Conservation (phyloP, 2,113 vertebrate genomes). For the Chrysochloris asiatica region DNA sequence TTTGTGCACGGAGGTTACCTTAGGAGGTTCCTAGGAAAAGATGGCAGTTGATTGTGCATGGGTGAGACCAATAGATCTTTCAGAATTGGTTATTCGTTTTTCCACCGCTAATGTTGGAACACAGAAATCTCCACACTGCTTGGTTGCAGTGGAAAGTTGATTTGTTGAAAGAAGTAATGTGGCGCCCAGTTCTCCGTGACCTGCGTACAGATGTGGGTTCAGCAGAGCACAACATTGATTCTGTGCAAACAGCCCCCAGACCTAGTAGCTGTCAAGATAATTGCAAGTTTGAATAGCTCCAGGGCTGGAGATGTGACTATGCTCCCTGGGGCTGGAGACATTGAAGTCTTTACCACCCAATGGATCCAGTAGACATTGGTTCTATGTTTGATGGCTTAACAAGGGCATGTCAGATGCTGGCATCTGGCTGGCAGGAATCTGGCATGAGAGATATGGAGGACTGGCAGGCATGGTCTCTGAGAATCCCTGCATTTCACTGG, state of each 20-base stretch:
- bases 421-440: background rate
- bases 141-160: constrained; percentile 49
- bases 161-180: constrained; percentile 57
- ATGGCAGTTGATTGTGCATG: constrained; percentile 44
- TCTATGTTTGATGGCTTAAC: background rate
- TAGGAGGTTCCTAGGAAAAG: constrained; percentile 53
- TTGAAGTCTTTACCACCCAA: too few relatives aligned
- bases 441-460: background rate
- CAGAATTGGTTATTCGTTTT: constrained; percentile 51
- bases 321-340: fast-evolving
- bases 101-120: constrained; percentile 9
- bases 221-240: fast-evolving
- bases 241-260: background rate
- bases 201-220: background rate
- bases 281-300: too few relatives aligned
- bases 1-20: constrained; percentile 1
- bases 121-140: constrained; percentile 40
- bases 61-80: constrained; percentile 63
- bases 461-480: background rate
- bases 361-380: too few relatives aligned
- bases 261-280: fast-evolving
- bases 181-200: fast-evolving
- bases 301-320: background rate
- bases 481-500: background rate
- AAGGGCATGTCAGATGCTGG: fast-evolving